Evolutionary conservation across 2,888 invertebrate genomes (phyloP).

Genomic region (Cordilura impudica): DNA sequence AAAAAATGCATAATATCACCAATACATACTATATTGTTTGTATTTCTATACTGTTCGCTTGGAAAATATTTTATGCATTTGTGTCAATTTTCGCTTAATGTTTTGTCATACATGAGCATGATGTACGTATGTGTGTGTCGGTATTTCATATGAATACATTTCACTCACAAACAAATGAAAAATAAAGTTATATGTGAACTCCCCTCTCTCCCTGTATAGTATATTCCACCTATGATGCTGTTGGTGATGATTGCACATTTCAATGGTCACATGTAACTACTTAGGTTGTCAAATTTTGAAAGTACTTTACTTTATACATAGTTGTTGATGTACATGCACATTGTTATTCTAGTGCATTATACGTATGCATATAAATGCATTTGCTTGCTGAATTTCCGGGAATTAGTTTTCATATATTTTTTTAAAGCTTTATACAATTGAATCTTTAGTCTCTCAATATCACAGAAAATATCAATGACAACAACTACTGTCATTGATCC

Average conservation of each 20-base stretch:
- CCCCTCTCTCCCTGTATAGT: constrained; percentile 7
- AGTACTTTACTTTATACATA: not conserved
- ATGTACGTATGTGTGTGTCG: too few relatives aligned
- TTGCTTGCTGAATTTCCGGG: not conserved
- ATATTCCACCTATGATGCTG: not conserved
- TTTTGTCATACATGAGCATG: not conserved
- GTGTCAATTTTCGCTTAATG: constrained; percentile 33
- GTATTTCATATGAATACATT: constrained; percentile 33
- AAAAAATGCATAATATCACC: constrained; percentile 48
- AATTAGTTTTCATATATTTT: not conserved
- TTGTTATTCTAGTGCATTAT: not conserved
- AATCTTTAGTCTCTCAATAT: too few relatives aligned
- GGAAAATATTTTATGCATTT: constrained; percentile 53
- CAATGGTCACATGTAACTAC: constrained; percentile 47
- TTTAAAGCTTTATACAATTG: too few relatives aligned
- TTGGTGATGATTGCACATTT: constrained; percentile 37
- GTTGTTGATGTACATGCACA: not conserved
- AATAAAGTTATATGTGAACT: not conserved
- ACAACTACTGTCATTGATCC: too few relatives aligned
- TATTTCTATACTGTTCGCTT: constrained; percentile 21
- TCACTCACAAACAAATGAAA: not conserved
- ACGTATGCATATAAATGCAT: not conserved
- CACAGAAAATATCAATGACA: too few relatives aligned
- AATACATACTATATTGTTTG: constrained; percentile 35
- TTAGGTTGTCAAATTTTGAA: constrained; percentile 27